Evolutionary conservation across 2,888 invertebrate species (phyloP).

Genomic region (Rhamnusium bicolor): DNA sequence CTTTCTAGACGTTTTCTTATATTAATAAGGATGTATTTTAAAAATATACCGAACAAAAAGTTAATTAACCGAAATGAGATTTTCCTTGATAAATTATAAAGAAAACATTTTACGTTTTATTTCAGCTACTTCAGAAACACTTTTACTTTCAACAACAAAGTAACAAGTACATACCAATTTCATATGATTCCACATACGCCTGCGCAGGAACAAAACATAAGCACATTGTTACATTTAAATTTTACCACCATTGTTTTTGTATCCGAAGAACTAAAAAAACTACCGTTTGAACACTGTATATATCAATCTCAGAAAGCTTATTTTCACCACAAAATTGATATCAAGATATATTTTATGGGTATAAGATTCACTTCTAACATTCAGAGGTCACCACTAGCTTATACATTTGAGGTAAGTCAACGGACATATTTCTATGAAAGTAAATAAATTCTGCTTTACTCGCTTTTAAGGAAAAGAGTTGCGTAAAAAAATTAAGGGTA

Average conservation of each 20-base stretch:
- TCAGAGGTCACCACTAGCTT: background rate
- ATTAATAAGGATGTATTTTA: too few relatives aligned
- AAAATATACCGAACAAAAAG: too few relatives aligned
- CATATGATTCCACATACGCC: constrained; percentile 62
- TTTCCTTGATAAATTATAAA: too few relatives aligned
- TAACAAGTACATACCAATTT: constrained; percentile 63
- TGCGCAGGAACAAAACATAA: constrained; percentile 59
- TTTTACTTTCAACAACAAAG: background rate
- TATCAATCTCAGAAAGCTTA: too few relatives aligned
- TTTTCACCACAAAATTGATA: too few relatives aligned
- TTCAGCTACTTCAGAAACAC: too few relatives aligned
- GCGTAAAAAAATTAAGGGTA: background rate
- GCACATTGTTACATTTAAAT: constrained; percentile 48
- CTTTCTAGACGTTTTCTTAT: too few relatives aligned
- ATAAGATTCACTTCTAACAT: background rate
- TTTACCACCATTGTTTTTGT: constrained; percentile 15
- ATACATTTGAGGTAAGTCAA: background rate
- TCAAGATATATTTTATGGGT: background rate
- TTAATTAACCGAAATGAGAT: too few relatives aligned
- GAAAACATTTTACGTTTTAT: too few relatives aligned
- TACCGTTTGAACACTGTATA: background rate
- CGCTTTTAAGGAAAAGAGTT: constrained; percentile 5
- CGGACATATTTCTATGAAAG: background rate
- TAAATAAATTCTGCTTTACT: background rate
- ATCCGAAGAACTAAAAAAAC: background rate